Percentiles rank a stretch among this genome's conserved stretches.
phyloP scores from a whole-genome alignment of 2,888 invertebrate genomes.

The Athalia circularis region DNA sequence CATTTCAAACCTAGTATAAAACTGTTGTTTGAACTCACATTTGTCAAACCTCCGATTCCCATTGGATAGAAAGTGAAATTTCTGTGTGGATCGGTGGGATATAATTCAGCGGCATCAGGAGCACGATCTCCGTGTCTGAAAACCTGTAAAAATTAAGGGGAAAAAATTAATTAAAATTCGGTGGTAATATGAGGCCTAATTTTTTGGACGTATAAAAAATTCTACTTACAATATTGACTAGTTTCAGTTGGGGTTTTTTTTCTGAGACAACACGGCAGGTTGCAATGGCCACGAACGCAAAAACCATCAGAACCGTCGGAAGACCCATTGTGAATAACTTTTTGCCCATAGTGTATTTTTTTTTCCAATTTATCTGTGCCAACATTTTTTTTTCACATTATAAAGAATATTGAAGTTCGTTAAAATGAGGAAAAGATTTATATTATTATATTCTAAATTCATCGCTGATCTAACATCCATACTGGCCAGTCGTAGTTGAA shows the following conservation, averaged over 20 bases:
- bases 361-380: not conserved
- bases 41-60: slow-evolving; percentile 81
- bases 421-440: no score
- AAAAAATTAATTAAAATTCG: not conserved
- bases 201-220: not conserved
- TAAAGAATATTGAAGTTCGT: not conserved
- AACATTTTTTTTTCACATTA: not conserved
- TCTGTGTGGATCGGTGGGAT: slow-evolving; percentile 77
- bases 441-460: no score
- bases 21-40: slow-evolving; percentile 73
- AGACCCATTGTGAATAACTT: slow-evolving; percentile 7
- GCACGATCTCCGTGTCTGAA: slow-evolving; percentile 85
- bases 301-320: slow-evolving; percentile 2
- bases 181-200: not conserved
- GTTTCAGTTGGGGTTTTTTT: slow-evolving; percentile 50
- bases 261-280: not conserved
- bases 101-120: slow-evolving; percentile 76
- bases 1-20: no score
- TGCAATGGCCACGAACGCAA: not conserved
- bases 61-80: slow-evolving; percentile 78
- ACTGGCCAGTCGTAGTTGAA: no score
- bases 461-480: no score
- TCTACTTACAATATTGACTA: slow-evolving; percentile 60
- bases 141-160: slow-evolving; percentile 72
- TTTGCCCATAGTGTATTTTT: not conserved